Conservation (phyloP, 2,113 vertebrate genomes). For the Tenrec ecaudatus region DNA sequence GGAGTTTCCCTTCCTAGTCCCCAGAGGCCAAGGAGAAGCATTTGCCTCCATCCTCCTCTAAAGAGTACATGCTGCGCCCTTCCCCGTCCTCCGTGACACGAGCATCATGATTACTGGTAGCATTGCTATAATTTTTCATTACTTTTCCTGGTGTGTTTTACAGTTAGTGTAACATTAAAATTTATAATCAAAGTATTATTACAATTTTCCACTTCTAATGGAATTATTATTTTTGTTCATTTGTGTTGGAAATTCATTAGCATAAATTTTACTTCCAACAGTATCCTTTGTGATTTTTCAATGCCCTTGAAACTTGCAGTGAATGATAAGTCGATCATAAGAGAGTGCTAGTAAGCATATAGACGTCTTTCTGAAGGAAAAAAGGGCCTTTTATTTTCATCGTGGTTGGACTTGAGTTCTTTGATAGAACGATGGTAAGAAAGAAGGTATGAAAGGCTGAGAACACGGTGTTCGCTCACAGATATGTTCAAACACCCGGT, state of each 20-base stretch:
- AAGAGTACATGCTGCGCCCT: no score
- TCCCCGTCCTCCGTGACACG: not conserved
- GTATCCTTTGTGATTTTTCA: conserved; percentile 69
- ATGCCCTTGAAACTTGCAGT: conserved; percentile 69
- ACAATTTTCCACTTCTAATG: conserved; percentile 63
- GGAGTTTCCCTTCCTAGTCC: not conserved
- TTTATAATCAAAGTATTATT: conserved; percentile 59
- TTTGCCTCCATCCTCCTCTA: not conserved
- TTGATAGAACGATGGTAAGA: conserved; percentile 56
- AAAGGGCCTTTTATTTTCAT: conserved; percentile 57
- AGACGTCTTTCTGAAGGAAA: conserved; percentile 47
- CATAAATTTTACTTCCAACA: conserved; percentile 65
- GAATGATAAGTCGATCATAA: conserved; percentile 50
- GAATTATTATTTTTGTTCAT: conserved; percentile 71
- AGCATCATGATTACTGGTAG: conserved; percentile 4
- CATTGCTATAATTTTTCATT: conserved; percentile 22
- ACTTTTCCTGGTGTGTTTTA: conserved; percentile 48
- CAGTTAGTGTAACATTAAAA: conserved; percentile 54
- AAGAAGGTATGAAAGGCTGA: conserved; percentile 48
- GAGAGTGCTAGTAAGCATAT: conserved; percentile 52
- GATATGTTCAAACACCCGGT: conserved; percentile 60
- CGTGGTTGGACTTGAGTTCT: conserved; percentile 39
- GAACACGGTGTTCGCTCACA: conserved; percentile 54
- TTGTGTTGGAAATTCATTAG: conserved; percentile 73
- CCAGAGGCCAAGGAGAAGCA: not conserved